Base-by-base conservation (phyloP, 2,888 invertebrate species). In the Xestia xanthographa region DNA sequence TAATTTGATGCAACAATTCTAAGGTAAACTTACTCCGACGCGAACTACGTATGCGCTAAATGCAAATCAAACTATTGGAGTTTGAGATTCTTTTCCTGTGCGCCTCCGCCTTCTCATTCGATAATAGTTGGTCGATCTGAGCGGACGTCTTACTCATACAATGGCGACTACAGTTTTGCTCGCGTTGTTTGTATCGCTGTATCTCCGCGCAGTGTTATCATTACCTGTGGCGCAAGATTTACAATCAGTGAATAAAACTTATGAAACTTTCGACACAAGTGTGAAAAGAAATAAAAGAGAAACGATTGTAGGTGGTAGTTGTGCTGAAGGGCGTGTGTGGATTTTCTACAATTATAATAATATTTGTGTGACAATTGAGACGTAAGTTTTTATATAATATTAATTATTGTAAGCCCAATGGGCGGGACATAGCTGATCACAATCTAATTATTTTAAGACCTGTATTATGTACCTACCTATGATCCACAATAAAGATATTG, bases 351-450 rank as follows among this genome's bases (percentile, higher is more conserved):
- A 12, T 20, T 1, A 17, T 17, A 26, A 20, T 48, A 45, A 45
- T 45, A 45, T 17, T 0, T 77, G 77, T 45, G 53, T 53, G 0
- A 12, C 62, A 0, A 14, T 1, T 41, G 14, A 63, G 4, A 38
- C 8, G 72, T 80, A 53, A 77, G 77, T 53, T 29, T 62, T 45
- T 6, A 6, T 53, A 45, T 1, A n/a, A n/a, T n/a, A n/a, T n/a
- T n/a, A n/a, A n/a, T n/a, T n/a, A n/a, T n/a, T n/a, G n/a, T n/a
- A n/a, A n/a, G n/a, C n/a, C n/a, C n/a, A n/a, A n/a, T n/a, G n/a
- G n/a, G n/a, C n/a, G n/a, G n/a, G n/a, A n/a, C n/a, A n/a, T n/a
- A n/a, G n/a, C n/a, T n/a, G n/a, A n/a, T n/a, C n/a, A n/a, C n/a
- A n/a, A n/a, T n/a, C n/a, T n/a, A n/a, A n/a, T n/a, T n/a, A n/a